Conservation (phyloP, 2,888 invertebrate species). For the Hybos culiciformis region DNA sequence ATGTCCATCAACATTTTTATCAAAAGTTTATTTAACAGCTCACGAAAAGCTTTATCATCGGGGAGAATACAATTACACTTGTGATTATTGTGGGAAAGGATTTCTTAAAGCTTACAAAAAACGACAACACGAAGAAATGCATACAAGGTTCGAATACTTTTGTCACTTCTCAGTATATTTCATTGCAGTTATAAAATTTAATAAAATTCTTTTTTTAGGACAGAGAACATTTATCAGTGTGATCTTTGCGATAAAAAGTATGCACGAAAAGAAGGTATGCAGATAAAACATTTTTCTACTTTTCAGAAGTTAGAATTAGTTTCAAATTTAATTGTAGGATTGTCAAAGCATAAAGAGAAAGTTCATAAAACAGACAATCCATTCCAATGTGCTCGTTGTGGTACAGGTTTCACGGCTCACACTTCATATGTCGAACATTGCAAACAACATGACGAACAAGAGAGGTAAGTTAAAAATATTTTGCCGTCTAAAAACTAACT, state of each 20-base stretch:
- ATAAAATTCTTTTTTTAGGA: too few relatives aligned
- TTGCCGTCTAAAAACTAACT: too few relatives aligned
- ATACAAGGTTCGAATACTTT: neutral
- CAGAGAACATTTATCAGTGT: neutral
- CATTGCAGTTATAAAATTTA: too few relatives aligned
- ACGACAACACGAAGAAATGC: constrained; percentile 1
- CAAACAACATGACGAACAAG: neutral
- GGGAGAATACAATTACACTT: constrained; percentile 1
- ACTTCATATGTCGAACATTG: neutral
- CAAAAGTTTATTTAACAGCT: neutral
- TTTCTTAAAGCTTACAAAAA: constrained; percentile 1
- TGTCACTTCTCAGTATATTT: too few relatives aligned
- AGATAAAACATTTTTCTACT: too few relatives aligned
- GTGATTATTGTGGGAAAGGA: neutral
- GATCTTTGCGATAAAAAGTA: neutral
- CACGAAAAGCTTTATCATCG: neutral
- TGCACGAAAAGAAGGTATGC: neutral
- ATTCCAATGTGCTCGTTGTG: neutral
- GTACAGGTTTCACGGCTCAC: neutral
- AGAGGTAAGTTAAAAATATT: too few relatives aligned
- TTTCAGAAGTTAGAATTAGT: too few relatives aligned
- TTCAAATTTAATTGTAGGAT: too few relatives aligned
- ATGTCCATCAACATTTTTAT: neutral
- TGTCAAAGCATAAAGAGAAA: neutral
- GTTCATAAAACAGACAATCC: neutral